Conservation (phyloP, 2,113 vertebrate species). For the Hippocampus comes region DNA sequence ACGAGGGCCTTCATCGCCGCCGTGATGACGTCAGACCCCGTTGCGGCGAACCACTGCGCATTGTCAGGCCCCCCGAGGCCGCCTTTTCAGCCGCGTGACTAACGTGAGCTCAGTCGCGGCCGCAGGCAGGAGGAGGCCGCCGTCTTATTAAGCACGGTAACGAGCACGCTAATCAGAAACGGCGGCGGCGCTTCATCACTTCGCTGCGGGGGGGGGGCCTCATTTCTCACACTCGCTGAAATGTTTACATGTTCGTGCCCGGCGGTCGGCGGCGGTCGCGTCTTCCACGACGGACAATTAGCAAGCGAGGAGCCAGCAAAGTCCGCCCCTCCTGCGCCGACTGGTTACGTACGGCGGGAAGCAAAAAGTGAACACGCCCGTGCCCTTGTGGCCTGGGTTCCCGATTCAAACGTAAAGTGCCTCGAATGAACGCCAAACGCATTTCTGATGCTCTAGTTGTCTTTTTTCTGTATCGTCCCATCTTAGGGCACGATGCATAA, state of each 20-base stretch:
- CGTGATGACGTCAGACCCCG: neutral
- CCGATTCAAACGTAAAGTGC: too few species aligned
- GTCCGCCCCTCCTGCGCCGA: constrained; percentile 64
- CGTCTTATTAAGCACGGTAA: constrained; percentile 41
- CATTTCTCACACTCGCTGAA: constrained; percentile 62
- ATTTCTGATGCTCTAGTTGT: too few species aligned
- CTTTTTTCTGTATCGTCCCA: too few species aligned
- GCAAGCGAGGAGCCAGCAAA: constrained; percentile 58
- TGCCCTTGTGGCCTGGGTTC: too few species aligned
- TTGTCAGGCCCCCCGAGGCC: constrained; percentile 10
- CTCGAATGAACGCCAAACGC: too few species aligned
- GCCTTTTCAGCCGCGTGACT: constrained; percentile 39
- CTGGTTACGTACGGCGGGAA: constrained; percentile 47
- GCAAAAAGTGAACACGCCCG: too few species aligned
- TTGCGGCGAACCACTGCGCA: neutral
- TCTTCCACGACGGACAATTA: constrained; percentile 66
- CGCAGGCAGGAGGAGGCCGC: constrained; percentile 31
- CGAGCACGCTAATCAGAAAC: constrained; percentile 43
- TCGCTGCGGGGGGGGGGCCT: constrained; percentile 44
- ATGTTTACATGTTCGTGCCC: constrained; percentile 60
- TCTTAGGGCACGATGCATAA: too few species aligned
- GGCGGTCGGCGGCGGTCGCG: constrained; percentile 40
- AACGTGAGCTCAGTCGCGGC: constrained; percentile 38
- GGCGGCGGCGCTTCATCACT: constrained; percentile 48
- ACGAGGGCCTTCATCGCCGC: neutral